Percentiles rank a stretch among this genome's conserved stretches.
phyloP scores from a whole-genome alignment of 2,888 invertebrate species.

The Yponomeuta cagnagella region DNA sequence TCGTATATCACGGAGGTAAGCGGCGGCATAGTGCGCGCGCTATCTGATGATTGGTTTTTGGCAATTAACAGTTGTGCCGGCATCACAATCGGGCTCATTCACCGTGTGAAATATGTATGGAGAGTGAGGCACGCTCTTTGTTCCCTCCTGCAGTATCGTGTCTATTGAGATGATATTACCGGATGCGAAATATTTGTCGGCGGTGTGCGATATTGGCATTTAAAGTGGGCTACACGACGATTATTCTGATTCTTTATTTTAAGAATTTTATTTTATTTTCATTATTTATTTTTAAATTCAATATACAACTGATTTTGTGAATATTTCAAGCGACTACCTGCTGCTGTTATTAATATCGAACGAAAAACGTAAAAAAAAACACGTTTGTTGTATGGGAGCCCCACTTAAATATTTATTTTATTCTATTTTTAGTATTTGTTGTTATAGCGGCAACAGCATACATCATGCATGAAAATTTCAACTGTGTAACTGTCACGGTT shows the following conservation, averaged over 20 bases:
- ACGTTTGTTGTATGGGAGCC: too few species aligned
- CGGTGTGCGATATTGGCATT: neutral
- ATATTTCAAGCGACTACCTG: too few species aligned
- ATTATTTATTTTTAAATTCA: too few species aligned
- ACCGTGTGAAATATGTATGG: slow-evolving; percentile 74
- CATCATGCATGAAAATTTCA: too few species aligned
- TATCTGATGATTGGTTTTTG: slow-evolving; percentile 77
- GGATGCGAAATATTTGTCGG: neutral
- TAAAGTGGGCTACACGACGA: neutral
- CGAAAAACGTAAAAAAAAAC: too few species aligned
- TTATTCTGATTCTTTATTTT: neutral
- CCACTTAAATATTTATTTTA: too few species aligned
- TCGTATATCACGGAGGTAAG: slow-evolving; percentile 57
- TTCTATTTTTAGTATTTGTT: too few species aligned
- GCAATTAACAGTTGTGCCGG: slow-evolving; percentile 74
- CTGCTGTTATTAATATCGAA: too few species aligned
- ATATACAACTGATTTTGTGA: too few species aligned
- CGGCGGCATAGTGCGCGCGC: slow-evolving; percentile 49
- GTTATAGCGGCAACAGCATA: too few species aligned
- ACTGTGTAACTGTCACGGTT: too few species aligned
- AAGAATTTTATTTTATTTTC: too few species aligned
- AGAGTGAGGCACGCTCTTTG: slow-evolving; percentile 61
- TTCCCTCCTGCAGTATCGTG: slow-evolving; percentile 30
- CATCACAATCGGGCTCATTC: slow-evolving; percentile 70
- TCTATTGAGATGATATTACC: slow-evolving; percentile 3